These are phyloP conservation scores for Diceros bicornis DNA, from an alignment of 2,797 vertebrate species.

Conservation along the genomic window DNA sequence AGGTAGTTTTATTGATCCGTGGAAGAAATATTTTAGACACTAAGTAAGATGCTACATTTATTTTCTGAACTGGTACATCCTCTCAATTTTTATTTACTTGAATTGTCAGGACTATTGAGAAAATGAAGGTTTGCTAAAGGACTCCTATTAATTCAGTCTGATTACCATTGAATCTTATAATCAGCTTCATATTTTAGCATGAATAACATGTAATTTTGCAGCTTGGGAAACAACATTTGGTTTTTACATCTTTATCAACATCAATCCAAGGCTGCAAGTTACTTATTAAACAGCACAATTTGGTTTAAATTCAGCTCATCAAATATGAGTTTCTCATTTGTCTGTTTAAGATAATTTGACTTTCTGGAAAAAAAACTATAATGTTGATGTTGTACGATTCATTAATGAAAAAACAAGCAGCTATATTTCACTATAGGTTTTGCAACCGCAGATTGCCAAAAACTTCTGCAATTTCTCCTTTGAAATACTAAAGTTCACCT, in stretches of 20 bases:
- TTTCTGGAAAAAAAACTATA: constrained; percentile 76
- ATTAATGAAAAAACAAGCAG: constrained; percentile 78
- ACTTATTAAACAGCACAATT: constrained; percentile 88
- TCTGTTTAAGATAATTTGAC: constrained; percentile 81
- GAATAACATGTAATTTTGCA: constrained; percentile 88
- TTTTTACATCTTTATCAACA: constrained; percentile 87
- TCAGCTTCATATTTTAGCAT: constrained; percentile 88
- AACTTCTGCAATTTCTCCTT: constrained; percentile 25
- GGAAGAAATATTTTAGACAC: constrained; percentile 72
- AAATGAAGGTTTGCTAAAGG: constrained; percentile 88
- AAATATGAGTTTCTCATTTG: constrained; percentile 80
- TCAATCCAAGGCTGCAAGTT: constrained; percentile 83
- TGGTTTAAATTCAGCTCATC: constrained; percentile 85
- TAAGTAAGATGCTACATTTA: constrained; percentile 76
- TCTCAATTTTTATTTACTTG: constrained; percentile 82
- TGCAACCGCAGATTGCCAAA: constrained; percentile 45
- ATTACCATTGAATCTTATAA: constrained; percentile 89
- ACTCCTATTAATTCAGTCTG: constrained; percentile 89
- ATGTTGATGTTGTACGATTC: constrained; percentile 70
- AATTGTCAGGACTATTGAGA: constrained; percentile 82
- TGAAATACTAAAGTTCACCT: constrained; percentile 47
- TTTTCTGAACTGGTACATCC: constrained; percentile 74
- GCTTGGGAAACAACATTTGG: constrained; percentile 84
- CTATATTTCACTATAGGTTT: constrained; percentile 45
- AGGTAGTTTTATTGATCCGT: constrained; percentile 79